Conservation (phyloP, 2,797 vertebrate species). For the Hemibagrus guttatus region DNA sequence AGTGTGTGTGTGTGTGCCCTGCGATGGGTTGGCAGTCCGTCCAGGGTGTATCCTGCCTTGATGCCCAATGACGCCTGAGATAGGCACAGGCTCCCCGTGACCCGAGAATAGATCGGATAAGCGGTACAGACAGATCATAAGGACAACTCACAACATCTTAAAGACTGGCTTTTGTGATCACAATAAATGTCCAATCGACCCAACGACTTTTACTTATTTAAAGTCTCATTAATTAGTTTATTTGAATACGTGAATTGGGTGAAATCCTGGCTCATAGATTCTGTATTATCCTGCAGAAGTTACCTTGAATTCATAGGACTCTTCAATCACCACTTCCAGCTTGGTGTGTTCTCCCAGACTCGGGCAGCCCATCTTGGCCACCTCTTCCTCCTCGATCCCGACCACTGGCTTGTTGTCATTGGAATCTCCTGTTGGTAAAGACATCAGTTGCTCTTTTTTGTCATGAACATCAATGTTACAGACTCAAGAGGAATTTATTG, state of each 20-base stretch:
- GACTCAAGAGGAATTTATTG: background rate
- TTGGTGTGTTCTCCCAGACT: constrained; percentile 81
- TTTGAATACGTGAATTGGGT: background rate
- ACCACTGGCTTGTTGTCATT: constrained; percentile 79
- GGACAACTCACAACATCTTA: no score
- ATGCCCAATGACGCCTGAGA: no score
- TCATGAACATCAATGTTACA: background rate
- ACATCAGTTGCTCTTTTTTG: background rate
- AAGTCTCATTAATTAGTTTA: no score
- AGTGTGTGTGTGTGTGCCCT: no score
- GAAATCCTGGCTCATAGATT: background rate
- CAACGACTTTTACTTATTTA: no score
- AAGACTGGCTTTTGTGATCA: no score
- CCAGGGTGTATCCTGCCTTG: no score
- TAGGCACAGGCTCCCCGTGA: no score
- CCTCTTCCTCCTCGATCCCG: constrained; percentile 70
- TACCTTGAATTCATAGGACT: constrained; percentile 89
- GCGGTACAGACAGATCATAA: no score
- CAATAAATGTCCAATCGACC: no score
- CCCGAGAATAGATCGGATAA: no score
- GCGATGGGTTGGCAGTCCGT: no score
- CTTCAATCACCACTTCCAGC: constrained; percentile 85
- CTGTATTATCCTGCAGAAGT: constrained; percentile 18
- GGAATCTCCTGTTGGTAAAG: constrained; percentile 72
- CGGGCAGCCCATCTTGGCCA: constrained; percentile 82